Base-by-base conservation (phyloP, 2,888 invertebrate species). In the Baccha elongata region DNA sequence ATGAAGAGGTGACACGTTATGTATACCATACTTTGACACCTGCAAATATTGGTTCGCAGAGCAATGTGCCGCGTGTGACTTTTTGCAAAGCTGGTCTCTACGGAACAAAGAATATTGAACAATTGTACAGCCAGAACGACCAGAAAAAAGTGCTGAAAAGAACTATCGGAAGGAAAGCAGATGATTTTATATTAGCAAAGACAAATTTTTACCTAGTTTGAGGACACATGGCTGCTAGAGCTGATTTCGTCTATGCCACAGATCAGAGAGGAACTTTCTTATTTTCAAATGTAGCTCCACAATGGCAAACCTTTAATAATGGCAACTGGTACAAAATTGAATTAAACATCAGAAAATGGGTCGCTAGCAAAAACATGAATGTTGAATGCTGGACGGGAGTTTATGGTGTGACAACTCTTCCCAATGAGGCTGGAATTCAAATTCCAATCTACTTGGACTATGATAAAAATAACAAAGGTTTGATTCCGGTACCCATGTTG, bases 271-370 rank as follows among this genome's bases (percentile, higher is more conserved):
- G 91, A 1, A 92, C 92, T 1, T 93, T 91, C 87, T 91, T 91
- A 71, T 92, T 91, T 85, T 87, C 92, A 10, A 93, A 93, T 85
- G 91, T 89, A 0, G 91, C 91, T 0, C 93, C 93, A 0, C 92
- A 93, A 74, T 93, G 92, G 92, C 91, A 91, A 84, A 90, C 89
- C 0, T 92, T 93, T 85, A 94, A 94, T 86, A 92, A 89, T 0
- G 91, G 91, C 11, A 93, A 93, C 86, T 94, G 93, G 93, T 89
- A 91, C 8, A 84, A 86, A 1, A 87, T 92, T 7, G 93, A 93
- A 87, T 85, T 85, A 0, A 89, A 89, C 50, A 89, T 92, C 0
- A 88, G 93, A 42, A 86, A 87, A 2, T 92, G 91, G 84, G 92
- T 92, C 0, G 86, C 86, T 1, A 86, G 87, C 17, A 88, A 90